Conservation (phyloP, 2,113 vertebrate genomes). For the Pleuronectes platessa region DNA sequence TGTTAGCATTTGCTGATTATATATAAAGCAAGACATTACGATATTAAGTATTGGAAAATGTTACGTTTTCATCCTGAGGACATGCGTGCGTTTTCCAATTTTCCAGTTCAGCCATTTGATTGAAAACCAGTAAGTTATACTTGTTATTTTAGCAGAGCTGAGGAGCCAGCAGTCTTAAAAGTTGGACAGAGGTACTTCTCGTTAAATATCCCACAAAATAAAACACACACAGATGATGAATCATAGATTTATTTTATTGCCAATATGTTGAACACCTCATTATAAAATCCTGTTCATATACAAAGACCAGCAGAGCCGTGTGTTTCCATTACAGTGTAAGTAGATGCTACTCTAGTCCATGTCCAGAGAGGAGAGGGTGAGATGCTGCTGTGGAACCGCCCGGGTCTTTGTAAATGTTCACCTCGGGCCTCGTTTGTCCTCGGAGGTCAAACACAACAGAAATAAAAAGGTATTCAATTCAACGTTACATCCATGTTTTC, state of each 20-base stretch:
- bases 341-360: slow-evolving; percentile 47
- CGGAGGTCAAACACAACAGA: neutral
- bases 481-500: slow-evolving; percentile 8
- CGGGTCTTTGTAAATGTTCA: slow-evolving; percentile 9
- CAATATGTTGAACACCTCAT: slow-evolving; percentile 76
- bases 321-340: slow-evolving; percentile 52
- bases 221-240: slow-evolving; percentile 31
- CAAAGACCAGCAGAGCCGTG: slow-evolving; percentile 58
- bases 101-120: too few relatives aligned
- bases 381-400: slow-evolving; percentile 12
- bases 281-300: slow-evolving; percentile 73
- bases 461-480: slow-evolving; percentile 8
- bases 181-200: too few relatives aligned
- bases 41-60: too few relatives aligned
- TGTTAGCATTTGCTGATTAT: too few relatives aligned
- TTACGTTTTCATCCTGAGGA: too few relatives aligned
- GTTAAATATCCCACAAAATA: neutral
- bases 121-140: too few relatives aligned
- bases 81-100: too few relatives aligned
- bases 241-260: slow-evolving; percentile 73
- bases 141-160: too few relatives aligned
- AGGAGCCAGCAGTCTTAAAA: too few relatives aligned
- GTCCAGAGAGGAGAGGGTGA: slow-evolving; percentile 32
- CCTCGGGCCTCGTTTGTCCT: slow-evolving; percentile 24
- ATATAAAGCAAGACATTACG: too few relatives aligned